These are phyloP conservation scores for Herpailurus yagouaroundi DNA, from an alignment of 2,113 vertebrate genomes.

Conservation along the genomic window DNA sequence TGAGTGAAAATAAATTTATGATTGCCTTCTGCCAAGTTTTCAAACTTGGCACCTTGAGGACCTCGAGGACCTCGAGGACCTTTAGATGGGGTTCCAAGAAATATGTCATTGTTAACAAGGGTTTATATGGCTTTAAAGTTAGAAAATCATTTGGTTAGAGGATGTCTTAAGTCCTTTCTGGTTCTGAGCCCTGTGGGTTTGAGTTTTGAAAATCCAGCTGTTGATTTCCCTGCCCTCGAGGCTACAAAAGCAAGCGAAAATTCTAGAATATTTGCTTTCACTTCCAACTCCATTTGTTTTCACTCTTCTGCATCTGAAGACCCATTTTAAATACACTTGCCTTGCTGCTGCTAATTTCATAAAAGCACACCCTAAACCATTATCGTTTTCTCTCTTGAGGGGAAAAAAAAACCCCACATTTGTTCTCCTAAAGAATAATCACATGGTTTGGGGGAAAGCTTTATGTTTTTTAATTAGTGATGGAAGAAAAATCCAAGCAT, in stretches of 20 bases:
- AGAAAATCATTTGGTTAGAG: not conserved
- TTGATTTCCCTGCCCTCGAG: not conserved
- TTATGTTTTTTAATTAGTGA: not conserved
- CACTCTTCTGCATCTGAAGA: not conserved
- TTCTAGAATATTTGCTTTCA: slow-evolving; percentile 32
- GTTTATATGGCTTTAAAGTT: not conserved
- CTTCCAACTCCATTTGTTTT: slow-evolving; percentile 24
- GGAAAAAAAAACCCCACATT: not conserved
- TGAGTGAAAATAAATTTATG: not conserved
- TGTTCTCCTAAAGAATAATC: slow-evolving; percentile 39
- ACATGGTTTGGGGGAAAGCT: slow-evolving; percentile 8
- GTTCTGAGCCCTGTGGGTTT: not conserved
- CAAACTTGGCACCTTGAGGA: no score
- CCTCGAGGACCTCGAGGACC: no score
- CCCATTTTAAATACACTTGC: not conserved
- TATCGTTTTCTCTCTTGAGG: slow-evolving; percentile 17
- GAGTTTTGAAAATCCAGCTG: not conserved
- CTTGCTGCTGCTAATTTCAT: slow-evolving; percentile 11
- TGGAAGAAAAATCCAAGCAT: not conserved
- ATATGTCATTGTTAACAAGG: not conserved
- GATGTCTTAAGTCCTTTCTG: not conserved
- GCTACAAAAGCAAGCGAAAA: not conserved
- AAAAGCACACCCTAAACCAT: not conserved
- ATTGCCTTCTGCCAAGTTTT: not conserved
- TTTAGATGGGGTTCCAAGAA: not conserved